Percentiles rank a stretch among this genome's conserved stretches.
phyloP scores from a whole-genome alignment of 2,797 vertebrate species.

The Pangasius macronema region DNA sequence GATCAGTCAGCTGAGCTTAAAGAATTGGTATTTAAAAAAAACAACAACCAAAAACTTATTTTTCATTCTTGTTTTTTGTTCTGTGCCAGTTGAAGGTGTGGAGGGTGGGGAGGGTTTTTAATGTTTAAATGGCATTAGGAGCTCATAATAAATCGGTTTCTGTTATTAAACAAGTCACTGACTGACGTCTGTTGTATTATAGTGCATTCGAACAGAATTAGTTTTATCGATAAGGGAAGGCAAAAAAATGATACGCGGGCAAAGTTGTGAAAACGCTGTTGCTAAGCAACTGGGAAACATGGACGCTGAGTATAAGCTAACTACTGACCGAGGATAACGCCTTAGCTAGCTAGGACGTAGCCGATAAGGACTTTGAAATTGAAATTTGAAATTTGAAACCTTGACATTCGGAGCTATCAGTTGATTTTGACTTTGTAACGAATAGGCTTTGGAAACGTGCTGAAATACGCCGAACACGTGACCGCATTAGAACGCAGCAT shows the following conservation, averaged over 20 bases:
- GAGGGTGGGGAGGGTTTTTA: background rate
- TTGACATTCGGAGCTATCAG: background rate
- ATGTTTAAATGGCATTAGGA: background rate
- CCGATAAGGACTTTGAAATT: background rate
- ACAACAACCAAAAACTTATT: background rate
- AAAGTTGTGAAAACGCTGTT: background rate
- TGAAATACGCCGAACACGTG: background rate
- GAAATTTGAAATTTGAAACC: too few relatives aligned
- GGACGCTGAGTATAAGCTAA: background rate
- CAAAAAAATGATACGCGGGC: too few relatives aligned
- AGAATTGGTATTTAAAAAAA: background rate
- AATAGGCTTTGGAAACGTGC: background rate
- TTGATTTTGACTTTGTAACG: background rate
- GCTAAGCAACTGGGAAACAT: background rate
- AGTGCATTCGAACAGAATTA: background rate
- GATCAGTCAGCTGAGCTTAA: slow-evolving; percentile 21
- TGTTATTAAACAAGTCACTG: slow-evolving; percentile 15
- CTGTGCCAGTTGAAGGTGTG: slow-evolving; percentile 7
- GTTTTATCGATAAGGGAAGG: background rate
- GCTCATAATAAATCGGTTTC: slow-evolving; percentile 13
- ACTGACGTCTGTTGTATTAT: background rate
- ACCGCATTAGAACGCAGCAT: background rate
- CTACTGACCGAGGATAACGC: background rate
- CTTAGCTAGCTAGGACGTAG: background rate
- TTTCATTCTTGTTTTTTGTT: background rate